phyloP scores from a whole-genome alignment of 2,888 invertebrate genomes.

The Drosophila paucipuncta region DNA sequence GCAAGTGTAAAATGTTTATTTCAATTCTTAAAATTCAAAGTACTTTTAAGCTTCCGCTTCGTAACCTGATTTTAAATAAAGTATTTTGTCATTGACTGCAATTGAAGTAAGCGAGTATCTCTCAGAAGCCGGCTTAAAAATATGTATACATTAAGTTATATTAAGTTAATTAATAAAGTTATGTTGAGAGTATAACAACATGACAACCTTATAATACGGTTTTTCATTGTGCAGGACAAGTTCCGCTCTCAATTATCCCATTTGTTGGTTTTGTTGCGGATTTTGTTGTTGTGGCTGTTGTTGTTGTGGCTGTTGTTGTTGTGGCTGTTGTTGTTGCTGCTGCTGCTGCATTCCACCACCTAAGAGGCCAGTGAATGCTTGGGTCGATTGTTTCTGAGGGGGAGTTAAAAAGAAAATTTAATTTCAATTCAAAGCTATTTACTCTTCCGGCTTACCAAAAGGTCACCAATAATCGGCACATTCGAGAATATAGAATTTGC shows the following conservation, averaged over 20 bases:
- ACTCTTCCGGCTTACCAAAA: neutral
- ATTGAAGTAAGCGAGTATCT: neutral
- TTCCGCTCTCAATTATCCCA: neutral
- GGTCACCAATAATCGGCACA: neutral
- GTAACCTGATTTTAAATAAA: neutral
- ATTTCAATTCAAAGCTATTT: neutral
- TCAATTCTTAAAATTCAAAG: neutral
- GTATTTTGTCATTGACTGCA: neutral
- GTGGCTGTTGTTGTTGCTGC: too few relatives aligned
- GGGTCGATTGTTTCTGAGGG: neutral
- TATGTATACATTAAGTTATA: neutral
- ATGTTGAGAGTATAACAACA: neutral
- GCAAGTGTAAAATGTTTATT: conserved; percentile 1
- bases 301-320: too few relatives aligned
- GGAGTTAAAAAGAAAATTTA: neutral
- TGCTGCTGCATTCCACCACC: neutral
- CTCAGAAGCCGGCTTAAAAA: conserved; percentile 1
- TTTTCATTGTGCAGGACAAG: too few relatives aligned
- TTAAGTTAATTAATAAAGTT: neutral
- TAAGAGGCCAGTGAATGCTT: neutral
- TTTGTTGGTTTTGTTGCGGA: neutral
- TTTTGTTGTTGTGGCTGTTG: too few relatives aligned
- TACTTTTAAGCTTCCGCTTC: conserved; percentile 3
- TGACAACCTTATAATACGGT: neutral
- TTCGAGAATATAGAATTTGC: neutral